These are phyloP conservation scores for Ceratina australensis DNA, from an alignment of 1,140 invertebrate species.

Conservation along the genomic window DNA sequence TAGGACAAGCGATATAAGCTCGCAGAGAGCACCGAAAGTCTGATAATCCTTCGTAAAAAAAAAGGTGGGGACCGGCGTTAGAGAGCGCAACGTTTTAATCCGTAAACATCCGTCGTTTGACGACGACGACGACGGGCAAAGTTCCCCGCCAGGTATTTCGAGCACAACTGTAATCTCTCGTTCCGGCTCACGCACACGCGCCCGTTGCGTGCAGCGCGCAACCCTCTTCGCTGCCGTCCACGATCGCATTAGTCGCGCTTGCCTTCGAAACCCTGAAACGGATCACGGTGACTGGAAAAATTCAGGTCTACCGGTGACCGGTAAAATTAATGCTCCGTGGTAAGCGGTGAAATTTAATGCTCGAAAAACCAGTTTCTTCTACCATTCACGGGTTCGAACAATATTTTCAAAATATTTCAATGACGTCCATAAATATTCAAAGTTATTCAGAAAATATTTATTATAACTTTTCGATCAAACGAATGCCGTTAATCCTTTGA, in stretches of 20 bases:
- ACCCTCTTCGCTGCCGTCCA: conserved; percentile 2
- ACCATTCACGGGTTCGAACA: too few species aligned
- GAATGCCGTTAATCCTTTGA: too few species aligned
- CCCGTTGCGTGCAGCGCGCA: not conserved
- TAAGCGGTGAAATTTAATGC: too few species aligned
- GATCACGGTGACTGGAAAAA: conserved; percentile 15
- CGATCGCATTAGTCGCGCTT: conserved; percentile 60
- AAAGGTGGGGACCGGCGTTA: conserved; percentile 58
- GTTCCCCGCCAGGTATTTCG: conserved; percentile 41
- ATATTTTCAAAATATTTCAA: too few species aligned
- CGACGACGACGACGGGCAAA: conserved; percentile 23
- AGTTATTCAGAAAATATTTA: too few species aligned
- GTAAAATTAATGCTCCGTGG: conserved; percentile 41
- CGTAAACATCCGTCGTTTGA: conserved; percentile 69
- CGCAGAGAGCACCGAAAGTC: conserved; percentile 53
- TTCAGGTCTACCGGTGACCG: not conserved
- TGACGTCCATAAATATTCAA: too few species aligned
- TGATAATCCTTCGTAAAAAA: conserved; percentile 68
- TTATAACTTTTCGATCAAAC: too few species aligned
- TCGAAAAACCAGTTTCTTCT: not conserved
- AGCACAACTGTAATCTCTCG: conserved; percentile 55
- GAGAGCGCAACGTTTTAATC: conserved; percentile 66
- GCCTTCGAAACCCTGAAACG: conserved; percentile 40
- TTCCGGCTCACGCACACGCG: conserved; percentile 48
- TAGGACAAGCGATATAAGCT: conserved; percentile 45